These are phyloP conservation scores for Heliothis subflexa DNA, from an alignment of 1,140 invertebrate species.

Conservation along the genomic window DNA sequence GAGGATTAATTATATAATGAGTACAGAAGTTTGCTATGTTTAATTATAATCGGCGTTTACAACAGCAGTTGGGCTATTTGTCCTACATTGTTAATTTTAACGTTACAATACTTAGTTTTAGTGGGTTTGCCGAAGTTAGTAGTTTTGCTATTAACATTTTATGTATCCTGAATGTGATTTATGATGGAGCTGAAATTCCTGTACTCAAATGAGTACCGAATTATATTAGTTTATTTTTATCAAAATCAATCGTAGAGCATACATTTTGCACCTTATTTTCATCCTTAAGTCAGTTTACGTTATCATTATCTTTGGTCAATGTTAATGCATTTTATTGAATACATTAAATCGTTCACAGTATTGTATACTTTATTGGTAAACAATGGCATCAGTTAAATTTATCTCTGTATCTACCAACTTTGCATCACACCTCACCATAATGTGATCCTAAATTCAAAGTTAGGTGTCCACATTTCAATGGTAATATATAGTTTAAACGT, in stretches of 20 bases:
- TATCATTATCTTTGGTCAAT: too few species aligned
- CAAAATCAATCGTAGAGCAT: neutral
- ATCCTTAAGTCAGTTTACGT: too few species aligned
- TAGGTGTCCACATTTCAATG: neutral
- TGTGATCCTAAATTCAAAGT: neutral
- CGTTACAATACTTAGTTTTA: neutral
- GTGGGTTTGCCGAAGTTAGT: neutral
- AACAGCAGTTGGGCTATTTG: neutral
- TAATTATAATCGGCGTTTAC: neutral
- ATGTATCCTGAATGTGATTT: slow-evolving; percentile 14
- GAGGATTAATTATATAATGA: neutral
- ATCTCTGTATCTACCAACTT: too few species aligned
- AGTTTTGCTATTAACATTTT: slow-evolving; percentile 3
- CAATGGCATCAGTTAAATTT: too few species aligned
- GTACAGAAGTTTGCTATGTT: neutral
- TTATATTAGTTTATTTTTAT: slow-evolving; percentile 1
- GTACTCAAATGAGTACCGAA: neutral
- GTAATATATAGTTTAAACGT: too few species aligned
- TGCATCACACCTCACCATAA: too few species aligned
- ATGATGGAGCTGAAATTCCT: neutral
- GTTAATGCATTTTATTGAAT: too few species aligned
- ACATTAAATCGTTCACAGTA: too few species aligned
- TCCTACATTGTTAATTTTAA: neutral
- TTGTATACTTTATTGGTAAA: too few species aligned
- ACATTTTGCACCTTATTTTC: too few species aligned